Evolutionary conservation across 2,113 vertebrate genomes (phyloP).

Genomic region (Tachysurus fulvidraco): DNA sequence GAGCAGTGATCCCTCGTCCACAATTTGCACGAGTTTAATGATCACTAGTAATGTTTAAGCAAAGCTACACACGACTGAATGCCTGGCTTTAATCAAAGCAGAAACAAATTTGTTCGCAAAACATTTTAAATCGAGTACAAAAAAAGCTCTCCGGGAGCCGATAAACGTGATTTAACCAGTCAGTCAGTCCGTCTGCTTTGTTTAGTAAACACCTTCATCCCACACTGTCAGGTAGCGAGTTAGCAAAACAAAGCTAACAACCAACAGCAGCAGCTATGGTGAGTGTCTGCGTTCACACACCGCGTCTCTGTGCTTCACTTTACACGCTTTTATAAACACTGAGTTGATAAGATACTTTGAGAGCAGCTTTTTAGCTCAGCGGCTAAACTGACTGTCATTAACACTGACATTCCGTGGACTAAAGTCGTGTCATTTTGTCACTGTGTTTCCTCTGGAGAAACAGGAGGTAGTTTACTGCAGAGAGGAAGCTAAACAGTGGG

Average conservation of each 20-base stretch:
- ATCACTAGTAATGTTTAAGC: too few relatives aligned
- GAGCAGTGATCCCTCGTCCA: neutral
- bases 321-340: neutral
- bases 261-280: neutral
- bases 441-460: neutral
- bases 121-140: neutral
- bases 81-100: neutral
- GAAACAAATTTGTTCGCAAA: neutral
- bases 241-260: slow-evolving; percentile 2
- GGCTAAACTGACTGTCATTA: neutral
- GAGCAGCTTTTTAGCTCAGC: neutral
- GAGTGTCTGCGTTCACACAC: neutral
- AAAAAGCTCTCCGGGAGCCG: too few relatives aligned
- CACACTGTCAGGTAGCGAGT: neutral
- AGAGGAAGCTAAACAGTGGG: neutral
- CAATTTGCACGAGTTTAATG: neutral
- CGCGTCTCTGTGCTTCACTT: neutral
- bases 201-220: neutral
- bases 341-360: too few relatives aligned
- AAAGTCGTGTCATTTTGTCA: neutral
- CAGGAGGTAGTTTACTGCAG: neutral
- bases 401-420: neutral
- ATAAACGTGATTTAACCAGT: neutral
- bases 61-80: neutral
- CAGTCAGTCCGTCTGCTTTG: neutral